A percentile compares a stretch with the other conserved stretches of the same genome.
These are phyloP conservation scores for Prunella fulvescens DNA, from an alignment of 2,113 vertebrate genomes.

Conservation along the genomic window DNA sequence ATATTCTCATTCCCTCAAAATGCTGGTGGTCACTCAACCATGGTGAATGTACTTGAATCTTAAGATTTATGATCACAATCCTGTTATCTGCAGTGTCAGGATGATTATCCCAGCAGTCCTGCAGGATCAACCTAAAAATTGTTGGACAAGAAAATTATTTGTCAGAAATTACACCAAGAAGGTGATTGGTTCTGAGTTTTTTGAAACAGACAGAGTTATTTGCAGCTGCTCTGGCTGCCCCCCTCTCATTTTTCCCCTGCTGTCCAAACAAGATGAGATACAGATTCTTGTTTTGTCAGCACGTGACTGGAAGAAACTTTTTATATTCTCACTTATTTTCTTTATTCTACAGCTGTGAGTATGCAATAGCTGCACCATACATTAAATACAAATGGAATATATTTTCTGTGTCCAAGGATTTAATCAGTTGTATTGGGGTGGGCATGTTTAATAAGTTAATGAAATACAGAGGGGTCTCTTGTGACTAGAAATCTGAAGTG, in stretches of 20 bases:
- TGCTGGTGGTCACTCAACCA: slow-evolving; percentile 17
- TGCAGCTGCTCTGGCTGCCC: slow-evolving; percentile 32
- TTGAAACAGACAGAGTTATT: slow-evolving; percentile 19
- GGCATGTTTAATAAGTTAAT: neutral
- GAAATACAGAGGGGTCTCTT: neutral
- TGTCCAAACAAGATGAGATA: slow-evolving; percentile 1
- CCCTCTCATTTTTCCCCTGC: neutral
- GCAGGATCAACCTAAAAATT: slow-evolving; percentile 6
- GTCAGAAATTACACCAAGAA: slow-evolving; percentile 15
- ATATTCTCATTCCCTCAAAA: neutral
- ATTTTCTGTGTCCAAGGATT: neutral
- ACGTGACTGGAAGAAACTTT: neutral
- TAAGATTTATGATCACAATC: slow-evolving; percentile 39
- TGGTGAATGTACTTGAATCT: slow-evolving; percentile 36
- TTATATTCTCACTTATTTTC: neutral
- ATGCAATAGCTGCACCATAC: neutral
- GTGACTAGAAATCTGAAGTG: neutral
- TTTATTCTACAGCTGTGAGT: neutral
- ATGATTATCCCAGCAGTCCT: slow-evolving; percentile 29
- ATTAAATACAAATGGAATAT: neutral
- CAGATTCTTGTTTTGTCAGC: neutral
- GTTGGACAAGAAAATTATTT: slow-evolving; percentile 41
- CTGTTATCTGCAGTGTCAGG: slow-evolving; percentile 52
- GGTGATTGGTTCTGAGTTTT: slow-evolving; percentile 37
- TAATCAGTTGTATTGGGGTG: neutral